These are phyloP conservation scores for Clepsis dumicolana DNA, from an alignment of 2,888 invertebrate genomes.

Conservation along the genomic window DNA sequence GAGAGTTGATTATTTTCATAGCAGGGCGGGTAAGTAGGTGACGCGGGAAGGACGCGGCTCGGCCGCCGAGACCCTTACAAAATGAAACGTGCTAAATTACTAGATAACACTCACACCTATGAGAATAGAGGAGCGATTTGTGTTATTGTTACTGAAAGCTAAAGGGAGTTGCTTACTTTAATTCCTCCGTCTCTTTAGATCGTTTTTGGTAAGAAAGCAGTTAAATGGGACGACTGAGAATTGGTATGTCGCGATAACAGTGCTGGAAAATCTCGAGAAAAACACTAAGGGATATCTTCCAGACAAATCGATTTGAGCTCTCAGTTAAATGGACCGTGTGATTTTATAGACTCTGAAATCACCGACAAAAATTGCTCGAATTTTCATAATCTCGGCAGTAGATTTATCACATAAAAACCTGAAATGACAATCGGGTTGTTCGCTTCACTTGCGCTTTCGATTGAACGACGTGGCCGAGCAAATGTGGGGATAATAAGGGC, in stretches of 20 bases:
- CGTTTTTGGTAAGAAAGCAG: neutral
- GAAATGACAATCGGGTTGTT: constrained; percentile 18
- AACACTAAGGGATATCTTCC: neutral
- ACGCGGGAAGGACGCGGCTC: constrained; percentile 58
- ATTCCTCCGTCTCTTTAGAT: no score
- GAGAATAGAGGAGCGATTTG: neutral
- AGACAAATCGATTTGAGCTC: constrained; percentile 12
- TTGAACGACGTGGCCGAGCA: constrained; percentile 19
- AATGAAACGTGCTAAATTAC: constrained; percentile 20
- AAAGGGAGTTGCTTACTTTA: no score
- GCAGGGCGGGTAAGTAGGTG: constrained; percentile 65
- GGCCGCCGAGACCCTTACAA: constrained; percentile 24
- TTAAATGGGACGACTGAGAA: neutral
- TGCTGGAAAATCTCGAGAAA: neutral
- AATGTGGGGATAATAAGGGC: constrained; percentile 32
- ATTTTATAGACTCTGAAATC: constrained; percentile 3
- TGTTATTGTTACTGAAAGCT: neutral
- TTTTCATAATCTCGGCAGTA: constrained; percentile 2
- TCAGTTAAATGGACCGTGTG: constrained; percentile 16
- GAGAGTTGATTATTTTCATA: constrained; percentile 39
- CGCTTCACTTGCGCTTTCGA: constrained; percentile 25
- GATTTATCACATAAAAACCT: constrained; percentile 17
- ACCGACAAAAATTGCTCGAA: constrained; percentile 4
- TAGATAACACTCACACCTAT: constrained; percentile 18
- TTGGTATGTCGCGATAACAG: neutral